Evolutionary conservation across 2,888 invertebrate species (phyloP).

Genomic region (Herminia tarsipennalis): DNA sequence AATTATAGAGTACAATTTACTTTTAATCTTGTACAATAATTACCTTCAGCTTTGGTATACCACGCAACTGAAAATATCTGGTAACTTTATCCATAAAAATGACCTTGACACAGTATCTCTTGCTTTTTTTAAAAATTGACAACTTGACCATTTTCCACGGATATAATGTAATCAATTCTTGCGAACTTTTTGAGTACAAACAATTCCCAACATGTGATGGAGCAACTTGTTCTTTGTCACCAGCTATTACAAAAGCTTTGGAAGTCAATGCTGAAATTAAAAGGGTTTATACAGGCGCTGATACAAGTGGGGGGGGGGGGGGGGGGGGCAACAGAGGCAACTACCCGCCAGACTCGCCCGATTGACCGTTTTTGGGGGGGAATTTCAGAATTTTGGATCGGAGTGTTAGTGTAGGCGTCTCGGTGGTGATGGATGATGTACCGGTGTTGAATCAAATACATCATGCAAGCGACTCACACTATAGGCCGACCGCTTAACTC

Average conservation of each 20-base stretch:
- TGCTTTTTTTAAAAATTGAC: conserved; percentile 84
- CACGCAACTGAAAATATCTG: conserved; percentile 89
- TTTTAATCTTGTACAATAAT: conserved; percentile 10
- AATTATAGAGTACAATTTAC: too few relatives aligned
- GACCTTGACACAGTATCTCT: conserved; percentile 87
- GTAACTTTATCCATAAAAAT: conserved; percentile 75
- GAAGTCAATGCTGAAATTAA: conserved; percentile 53
- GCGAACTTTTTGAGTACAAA: conserved; percentile 12
- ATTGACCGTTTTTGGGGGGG: too few relatives aligned
- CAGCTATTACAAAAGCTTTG: conserved; percentile 44
- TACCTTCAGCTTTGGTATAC: conserved; percentile 84
- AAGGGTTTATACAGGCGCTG: too few relatives aligned
- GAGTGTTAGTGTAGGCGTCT: too few relatives aligned
- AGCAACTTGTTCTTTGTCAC: conserved; percentile 25
- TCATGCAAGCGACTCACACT: too few relatives aligned
- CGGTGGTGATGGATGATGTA: too few relatives aligned
- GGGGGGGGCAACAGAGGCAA: too few relatives aligned
- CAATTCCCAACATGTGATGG: conserved; percentile 5
- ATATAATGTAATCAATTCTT: conserved; percentile 44
- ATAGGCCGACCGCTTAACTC: too few relatives aligned
- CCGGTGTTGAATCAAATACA: too few relatives aligned
- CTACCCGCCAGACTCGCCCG: too few relatives aligned
- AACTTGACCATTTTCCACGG: conserved; percentile 49
- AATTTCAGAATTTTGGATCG: too few relatives aligned
- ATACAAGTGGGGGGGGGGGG: too few relatives aligned